A percentile compares a stretch with the other conserved stretches of the same genome.
Evolutionary conservation across 37 sponge, comb jelly and placozoan species (phyloP).

Genomic region (Geodia barretti): DNA sequence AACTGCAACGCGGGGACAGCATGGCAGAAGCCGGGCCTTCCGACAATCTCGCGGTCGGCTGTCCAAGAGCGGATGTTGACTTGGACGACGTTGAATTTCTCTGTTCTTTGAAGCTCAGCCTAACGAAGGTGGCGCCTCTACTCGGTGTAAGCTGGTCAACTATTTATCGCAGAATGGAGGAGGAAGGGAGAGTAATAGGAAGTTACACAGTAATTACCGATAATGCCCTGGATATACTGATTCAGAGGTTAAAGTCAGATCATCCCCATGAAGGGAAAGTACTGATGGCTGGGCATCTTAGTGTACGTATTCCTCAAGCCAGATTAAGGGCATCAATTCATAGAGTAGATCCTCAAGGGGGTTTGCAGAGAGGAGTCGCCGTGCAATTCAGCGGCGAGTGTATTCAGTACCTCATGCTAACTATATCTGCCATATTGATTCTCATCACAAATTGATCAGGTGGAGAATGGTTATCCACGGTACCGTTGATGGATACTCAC

Average conservation of each 20-base stretch:
- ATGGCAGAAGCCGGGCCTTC: not conserved
- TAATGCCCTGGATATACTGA: constrained; percentile 1
- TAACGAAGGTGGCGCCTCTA: constrained; percentile 8
- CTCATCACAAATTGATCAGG: constrained; percentile 20
- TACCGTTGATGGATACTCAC: constrained; percentile 30
- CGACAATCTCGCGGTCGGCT: not conserved
- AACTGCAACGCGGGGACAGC: not conserved
- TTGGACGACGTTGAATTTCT: not conserved
- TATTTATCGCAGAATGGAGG: constrained; percentile 16
- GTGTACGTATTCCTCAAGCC: constrained; percentile 1
- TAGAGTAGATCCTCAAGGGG: constrained; percentile 26
- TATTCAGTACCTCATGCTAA: constrained; percentile 27
- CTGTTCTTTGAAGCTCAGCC: not conserved
- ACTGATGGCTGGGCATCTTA: constrained; percentile 18
- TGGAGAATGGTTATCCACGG: constrained; percentile 46
- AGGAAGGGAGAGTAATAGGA: not conserved
- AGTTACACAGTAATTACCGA: constrained; percentile 1
- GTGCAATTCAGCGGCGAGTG: constrained; percentile 17
- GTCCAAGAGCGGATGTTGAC: not conserved
- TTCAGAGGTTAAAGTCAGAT: not conserved
- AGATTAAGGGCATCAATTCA: constrained; percentile 33
- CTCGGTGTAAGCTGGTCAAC: constrained; percentile 11
- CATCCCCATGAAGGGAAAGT: constrained; percentile 48
- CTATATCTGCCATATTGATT: constrained; percentile 33
- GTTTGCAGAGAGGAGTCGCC: not conserved